Percentiles rank a stretch among this genome's conserved stretches.
Evolutionary conservation across 2,888 invertebrate species (phyloP).

Genomic region (Rhaphigaster nebulosa): DNA sequence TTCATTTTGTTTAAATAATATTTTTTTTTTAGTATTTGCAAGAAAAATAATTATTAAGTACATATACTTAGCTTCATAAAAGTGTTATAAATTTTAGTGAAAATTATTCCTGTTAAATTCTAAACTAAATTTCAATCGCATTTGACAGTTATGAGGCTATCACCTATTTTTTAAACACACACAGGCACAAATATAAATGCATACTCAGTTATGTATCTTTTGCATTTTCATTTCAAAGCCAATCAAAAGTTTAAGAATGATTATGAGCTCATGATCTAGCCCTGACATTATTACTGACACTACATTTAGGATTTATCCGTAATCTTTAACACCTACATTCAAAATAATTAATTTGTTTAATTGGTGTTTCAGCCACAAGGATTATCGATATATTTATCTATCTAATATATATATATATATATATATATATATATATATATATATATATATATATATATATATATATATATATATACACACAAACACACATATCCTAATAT

Average conservation of each 20-base stretch:
- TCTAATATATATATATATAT: no score
- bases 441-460: not conserved
- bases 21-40: not conserved
- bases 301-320: not conserved
- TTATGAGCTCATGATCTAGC: not conserved
- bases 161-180: no score
- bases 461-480: no score
- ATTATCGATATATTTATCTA: not conserved
- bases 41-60: not conserved
- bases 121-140: not conserved
- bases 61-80: not conserved
- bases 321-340: not conserved
- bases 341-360: not conserved
- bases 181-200: not conserved
- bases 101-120: no score
- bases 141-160: not conserved
- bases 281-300: not conserved
- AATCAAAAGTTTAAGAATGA: not conserved
- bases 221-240: no score
- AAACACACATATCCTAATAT: no score
- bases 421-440: no score
- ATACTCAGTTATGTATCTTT: not conserved
- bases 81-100: not conserved
- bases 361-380: not conserved
- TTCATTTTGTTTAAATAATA: not conserved